Base-by-base conservation (phyloP, 2,797 vertebrate genomes). In the Tragopan temminckii region DNA sequence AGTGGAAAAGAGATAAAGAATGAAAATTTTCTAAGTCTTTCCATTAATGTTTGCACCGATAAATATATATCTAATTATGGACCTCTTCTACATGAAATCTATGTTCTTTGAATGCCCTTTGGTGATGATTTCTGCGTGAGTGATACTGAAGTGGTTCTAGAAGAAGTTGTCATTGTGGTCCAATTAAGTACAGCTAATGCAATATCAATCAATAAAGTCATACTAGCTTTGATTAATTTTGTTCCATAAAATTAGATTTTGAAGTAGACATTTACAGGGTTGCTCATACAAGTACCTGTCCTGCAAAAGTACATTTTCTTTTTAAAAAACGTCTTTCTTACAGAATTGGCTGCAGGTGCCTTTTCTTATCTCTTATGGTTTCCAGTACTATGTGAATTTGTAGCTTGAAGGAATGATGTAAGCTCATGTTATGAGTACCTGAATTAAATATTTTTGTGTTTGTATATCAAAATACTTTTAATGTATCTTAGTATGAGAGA, bases 331-430 rank as follows among this genome's bases (percentile, higher is more conserved):
- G 20, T 58, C 58, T 69, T 82, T 82, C 64, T 79, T 72, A 33
- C 9, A 58, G 27, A 61, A 31, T 43, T 90, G 58, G 42, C 55
- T 62, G 43, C 50, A 78, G 69, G 43, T 59, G 15, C 46, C 46
- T 85, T 93, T 82, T 75, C 50, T 62, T 87, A 21, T 89, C 72
- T 95, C n/a, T 19, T 69, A 25, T 13, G 15, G 11, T 90, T 95
- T 89, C 46, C 15, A 78, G 35, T 27, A 27, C 53, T 52, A 8
- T 29, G 53, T 87, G 82, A 91, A 92, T 91, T 66, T 71, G 33
- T 80, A 88, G 58, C 72, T 93, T 45, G 59, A 86, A 91, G n/a
- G 42, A 93, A 78, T 50, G 42, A 38, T 90, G 53, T n/a, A 68
- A 82, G 74, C 58, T 71, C 72, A 81, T 18, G 24, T 67, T 80